These are phyloP conservation scores for Catharus bicknelli DNA, from an alignment of 2,113 vertebrate species.

Conservation along the genomic window DNA sequence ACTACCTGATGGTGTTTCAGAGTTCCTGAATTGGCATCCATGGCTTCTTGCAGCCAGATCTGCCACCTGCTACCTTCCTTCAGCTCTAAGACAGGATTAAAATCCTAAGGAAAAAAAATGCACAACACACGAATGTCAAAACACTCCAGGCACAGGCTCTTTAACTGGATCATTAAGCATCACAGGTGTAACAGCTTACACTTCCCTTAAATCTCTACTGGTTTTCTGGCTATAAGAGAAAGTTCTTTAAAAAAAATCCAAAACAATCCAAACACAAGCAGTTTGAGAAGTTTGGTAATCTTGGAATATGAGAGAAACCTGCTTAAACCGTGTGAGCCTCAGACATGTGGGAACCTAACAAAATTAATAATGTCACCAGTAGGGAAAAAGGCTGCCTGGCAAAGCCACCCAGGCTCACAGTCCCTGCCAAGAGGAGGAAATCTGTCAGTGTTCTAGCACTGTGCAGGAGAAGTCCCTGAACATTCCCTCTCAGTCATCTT, in stretches of 20 bases:
- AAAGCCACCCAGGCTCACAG: background rate
- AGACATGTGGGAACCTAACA: background rate
- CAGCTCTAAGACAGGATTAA: background rate
- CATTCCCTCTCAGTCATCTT: background rate
- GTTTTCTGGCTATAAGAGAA: background rate
- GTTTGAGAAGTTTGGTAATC: background rate
- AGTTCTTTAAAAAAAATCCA: background rate
- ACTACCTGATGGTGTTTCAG: background rate
- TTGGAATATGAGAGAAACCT: background rate
- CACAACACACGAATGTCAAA: background rate
- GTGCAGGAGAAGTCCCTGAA: background rate
- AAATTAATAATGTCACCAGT: fast-evolving
- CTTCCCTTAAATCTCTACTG: background rate
- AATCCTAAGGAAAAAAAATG: background rate
- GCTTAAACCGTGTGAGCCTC: background rate
- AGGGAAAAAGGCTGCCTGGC: background rate
- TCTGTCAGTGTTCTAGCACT: background rate
- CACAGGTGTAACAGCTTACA: background rate
- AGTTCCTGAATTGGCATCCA: background rate
- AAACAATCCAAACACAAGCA: background rate
- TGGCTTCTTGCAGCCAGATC: background rate
- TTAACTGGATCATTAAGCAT: background rate
- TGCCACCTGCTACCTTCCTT: background rate
- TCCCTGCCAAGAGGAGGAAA: background rate
- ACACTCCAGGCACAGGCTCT: background rate